A percentile compares a stretch with the other conserved stretches of the same genome.
Conservation (phyloP, 2,113 vertebrate species). For the Pteruthius melanotis region DNA sequence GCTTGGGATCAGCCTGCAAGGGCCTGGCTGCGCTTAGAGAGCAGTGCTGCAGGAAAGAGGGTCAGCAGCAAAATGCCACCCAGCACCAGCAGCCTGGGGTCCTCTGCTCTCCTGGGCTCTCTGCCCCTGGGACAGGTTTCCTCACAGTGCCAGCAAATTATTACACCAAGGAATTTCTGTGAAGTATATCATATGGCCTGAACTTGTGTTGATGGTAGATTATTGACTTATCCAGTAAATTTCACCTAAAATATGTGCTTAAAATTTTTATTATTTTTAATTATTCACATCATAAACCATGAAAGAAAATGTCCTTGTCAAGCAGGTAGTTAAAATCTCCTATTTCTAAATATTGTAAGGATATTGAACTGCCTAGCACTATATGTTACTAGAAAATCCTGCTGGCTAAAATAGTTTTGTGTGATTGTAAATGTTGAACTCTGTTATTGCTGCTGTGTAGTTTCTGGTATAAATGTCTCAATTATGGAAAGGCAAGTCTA, state of each 20-base stretch:
- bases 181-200: background rate
- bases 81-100: background rate
- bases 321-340: background rate
- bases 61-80: background rate
- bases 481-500: background rate
- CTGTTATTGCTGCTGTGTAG: background rate
- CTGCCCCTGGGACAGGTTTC: fast-evolving
- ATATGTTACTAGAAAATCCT: background rate
- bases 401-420: background rate
- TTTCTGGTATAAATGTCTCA: background rate
- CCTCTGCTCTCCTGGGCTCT: background rate
- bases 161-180: background rate
- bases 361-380: background rate
- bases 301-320: background rate
- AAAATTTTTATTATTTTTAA: background rate
- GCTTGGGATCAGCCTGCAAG: background rate
- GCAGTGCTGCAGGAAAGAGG: background rate
- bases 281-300: background rate
- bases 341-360: background rate
- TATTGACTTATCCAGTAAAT: background rate
- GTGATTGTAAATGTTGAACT: background rate
- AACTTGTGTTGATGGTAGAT: background rate
- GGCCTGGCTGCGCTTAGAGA: background rate
- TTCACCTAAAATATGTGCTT: background rate
- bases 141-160: background rate